phyloP scores from a whole-genome alignment of 2,797 vertebrate species.

The Cheirogaleus major region DNA sequence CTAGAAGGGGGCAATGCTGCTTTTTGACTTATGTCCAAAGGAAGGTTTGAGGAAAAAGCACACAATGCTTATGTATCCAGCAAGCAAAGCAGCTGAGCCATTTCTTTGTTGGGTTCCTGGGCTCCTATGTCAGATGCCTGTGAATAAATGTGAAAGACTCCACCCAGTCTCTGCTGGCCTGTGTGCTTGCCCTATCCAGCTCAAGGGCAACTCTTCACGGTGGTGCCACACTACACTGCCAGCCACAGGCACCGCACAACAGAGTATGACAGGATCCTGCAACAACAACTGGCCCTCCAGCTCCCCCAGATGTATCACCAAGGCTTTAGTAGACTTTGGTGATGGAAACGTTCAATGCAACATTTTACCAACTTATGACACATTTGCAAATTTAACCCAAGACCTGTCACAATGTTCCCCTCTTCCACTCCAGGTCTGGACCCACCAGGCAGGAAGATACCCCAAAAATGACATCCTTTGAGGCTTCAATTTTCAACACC shows the following conservation, averaged over 20 bases:
- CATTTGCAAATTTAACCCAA: not conserved
- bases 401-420: not conserved
- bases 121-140: not conserved
- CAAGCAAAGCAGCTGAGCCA: not conserved
- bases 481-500: not conserved
- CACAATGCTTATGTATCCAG: not conserved
- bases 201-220: not conserved
- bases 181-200: not conserved
- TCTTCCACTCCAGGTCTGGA: not conserved
- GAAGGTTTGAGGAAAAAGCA: not conserved
- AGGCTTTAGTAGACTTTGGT: not conserved
- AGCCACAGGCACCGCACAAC: accelerated
- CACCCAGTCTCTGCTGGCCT: not conserved
- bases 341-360: not conserved
- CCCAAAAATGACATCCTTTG: not conserved
- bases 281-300: not conserved
- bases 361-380: not conserved
- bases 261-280: not conserved
- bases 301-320: not conserved
- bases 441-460: not conserved
- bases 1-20: not conserved
- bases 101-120: not conserved
- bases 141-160: not conserved
- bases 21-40: not conserved
- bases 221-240: accelerated